Evolutionary conservation across 2,113 vertebrate genomes (phyloP).

Genomic region (Xiphophorus couchianus): DNA sequence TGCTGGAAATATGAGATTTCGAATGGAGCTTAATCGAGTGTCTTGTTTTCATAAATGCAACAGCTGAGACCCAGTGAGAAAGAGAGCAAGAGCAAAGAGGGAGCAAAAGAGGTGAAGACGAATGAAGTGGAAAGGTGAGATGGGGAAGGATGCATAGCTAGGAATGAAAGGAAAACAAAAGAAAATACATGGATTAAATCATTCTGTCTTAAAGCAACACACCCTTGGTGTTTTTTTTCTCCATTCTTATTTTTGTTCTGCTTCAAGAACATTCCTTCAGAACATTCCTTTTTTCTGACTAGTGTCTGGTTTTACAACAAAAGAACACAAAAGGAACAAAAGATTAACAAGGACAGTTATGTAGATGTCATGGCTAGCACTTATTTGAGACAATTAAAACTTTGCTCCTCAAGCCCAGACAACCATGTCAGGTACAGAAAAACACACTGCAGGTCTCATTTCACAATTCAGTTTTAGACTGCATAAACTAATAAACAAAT

Average conservation of each 20-base stretch:
- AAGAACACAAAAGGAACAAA: not conserved
- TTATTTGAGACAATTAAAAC: not conserved
- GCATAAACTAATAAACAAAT: not conserved
- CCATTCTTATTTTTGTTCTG: not conserved
- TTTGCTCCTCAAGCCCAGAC: not conserved
- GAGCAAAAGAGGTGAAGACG: not conserved
- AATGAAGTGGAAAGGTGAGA: not conserved
- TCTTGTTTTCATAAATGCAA: conserved; percentile 73
- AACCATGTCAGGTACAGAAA: not conserved
- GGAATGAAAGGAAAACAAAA: not conserved
- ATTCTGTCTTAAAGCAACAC: not conserved
- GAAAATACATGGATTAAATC: not conserved
- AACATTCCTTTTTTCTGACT: not conserved
- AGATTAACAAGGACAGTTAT: not conserved
- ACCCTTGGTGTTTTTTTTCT: not conserved
- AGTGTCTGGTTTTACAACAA: not conserved
- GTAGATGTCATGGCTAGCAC: not conserved
- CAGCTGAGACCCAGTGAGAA: conserved; percentile 68
- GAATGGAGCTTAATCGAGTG: conserved; percentile 64
- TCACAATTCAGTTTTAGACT: not conserved
- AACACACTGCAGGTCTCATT: not conserved
- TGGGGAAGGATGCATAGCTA: not conserved
- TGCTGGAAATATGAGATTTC: conserved; percentile 59
- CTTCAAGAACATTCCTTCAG: not conserved
- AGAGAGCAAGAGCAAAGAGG: not conserved